phyloP scores from a whole-genome alignment of 2,888 invertebrate species.

The Drosophila koepferae region DNA sequence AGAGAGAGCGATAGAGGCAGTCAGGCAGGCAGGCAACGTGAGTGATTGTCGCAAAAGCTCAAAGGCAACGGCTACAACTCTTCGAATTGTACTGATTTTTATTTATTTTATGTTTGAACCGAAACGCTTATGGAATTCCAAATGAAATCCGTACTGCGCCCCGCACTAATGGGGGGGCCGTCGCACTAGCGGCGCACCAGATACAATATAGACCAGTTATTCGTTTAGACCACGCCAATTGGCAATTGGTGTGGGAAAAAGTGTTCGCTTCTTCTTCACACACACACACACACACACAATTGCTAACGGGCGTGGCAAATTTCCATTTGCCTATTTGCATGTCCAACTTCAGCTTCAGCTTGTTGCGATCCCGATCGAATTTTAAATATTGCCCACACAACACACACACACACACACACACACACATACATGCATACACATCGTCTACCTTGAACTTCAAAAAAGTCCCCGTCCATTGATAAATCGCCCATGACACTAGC shows the following conservation, averaged over 20 bases:
- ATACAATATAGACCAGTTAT: conserved; percentile 51
- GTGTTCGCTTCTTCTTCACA: conserved; percentile 6
- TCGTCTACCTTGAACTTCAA: conserved; percentile 53
- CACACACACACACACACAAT: too few relatives aligned
- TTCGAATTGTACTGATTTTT: conserved; percentile 81
- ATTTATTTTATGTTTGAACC: conserved; percentile 82
- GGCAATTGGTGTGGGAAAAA: conserved; percentile 72
- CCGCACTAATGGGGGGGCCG: conserved; percentile 43
- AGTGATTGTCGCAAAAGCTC: conserved; percentile 80
- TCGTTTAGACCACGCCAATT: conserved; percentile 26
- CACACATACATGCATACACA: background rate
- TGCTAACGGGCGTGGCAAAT: conserved; percentile 56
- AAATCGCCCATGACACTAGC: background rate
- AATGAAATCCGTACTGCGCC: conserved; percentile 66
- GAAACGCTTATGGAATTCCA: conserved; percentile 80
- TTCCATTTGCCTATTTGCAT: conserved; percentile 66
- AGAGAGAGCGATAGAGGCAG: conserved; percentile 2
- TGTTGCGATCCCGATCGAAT: conserved; percentile 56
- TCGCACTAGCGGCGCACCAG: conserved; percentile 8
- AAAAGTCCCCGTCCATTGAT: background rate
- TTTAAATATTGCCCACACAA: conserved; percentile 39
- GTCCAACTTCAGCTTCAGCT: conserved; percentile 25
- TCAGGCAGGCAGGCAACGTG: conserved; percentile 59
- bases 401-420: too few relatives aligned
- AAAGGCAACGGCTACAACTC: conserved; percentile 71